Base-by-base conservation (phyloP, 2,888 invertebrate genomes). In the Stenichneumon culpator region DNA sequence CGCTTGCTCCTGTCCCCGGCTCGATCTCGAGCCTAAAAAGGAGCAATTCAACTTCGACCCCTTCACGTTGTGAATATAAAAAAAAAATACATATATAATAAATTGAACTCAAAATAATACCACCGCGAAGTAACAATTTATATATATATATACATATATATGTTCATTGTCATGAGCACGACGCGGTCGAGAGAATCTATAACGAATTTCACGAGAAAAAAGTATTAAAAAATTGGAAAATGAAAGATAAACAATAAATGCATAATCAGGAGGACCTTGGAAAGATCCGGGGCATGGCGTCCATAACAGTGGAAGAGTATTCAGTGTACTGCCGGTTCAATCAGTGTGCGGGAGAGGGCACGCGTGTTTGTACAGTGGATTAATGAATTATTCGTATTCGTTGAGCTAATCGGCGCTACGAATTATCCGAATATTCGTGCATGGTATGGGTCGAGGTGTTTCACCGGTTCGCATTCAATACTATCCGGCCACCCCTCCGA, bases 371-470 rank as follows among this genome's bases (percentile, higher is more conserved):
- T 47, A 52, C 44, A 47, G 63, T 22, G 32, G 50, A 50, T 72
- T 78, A 39, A 60, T 67, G 54, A 36, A 73, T 83, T 81, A 47
- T 70, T 73, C 67, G 65, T 14, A 25, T 28, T 47, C 14, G n/a
- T 22, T 3, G 65, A 50, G 25, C 65, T 63, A 72, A 65, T 72
- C 57, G 67, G 0, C 50, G 50, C 4, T 25, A 19, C 44, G 54
- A 57, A 54, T 68, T 74, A 68, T 81, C 28, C 63, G 25, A 32
- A 19, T 36, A 57, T 54, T 54, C 16, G 2, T 0, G 16, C 16
- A 6, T 2, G 16, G n/a, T 52, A 19, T 28, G 22, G 0, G 22
- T 67, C 39, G 67, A 39, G 25, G 54, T 54, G 54, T 22, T 54
- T 54, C 54, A 54, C 22, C 19, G 2, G 22, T 54, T 19, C 54